phyloP scores from a whole-genome alignment of 2,113 vertebrate genomes.

The Gymnocephalus cernua region DNA sequence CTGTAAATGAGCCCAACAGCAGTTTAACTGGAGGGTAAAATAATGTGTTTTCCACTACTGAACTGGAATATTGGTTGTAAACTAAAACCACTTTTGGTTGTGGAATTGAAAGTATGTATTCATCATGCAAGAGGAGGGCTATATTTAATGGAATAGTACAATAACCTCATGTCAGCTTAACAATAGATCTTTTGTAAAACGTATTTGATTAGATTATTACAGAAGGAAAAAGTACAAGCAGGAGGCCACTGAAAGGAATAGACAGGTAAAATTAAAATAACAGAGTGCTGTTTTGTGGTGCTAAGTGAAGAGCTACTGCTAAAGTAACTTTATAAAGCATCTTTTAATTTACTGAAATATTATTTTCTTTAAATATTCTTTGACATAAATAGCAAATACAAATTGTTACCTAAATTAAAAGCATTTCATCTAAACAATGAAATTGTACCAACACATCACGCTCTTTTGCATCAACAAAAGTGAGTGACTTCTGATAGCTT shows the following conservation, averaged over 20 bases:
- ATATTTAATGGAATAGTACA: not conserved
- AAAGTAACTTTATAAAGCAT: no score
- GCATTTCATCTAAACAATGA: no score
- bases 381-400: no score
- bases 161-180: not conserved
- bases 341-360: no score
- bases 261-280: not conserved
- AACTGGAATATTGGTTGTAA: not conserved
- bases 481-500: no score
- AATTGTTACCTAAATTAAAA: no score
- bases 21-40: conserved; percentile 2
- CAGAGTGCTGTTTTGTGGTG: not conserved
- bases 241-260: not conserved
- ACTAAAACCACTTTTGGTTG: not conserved
- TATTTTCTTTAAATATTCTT: no score
- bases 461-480: no score
- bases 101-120: not conserved
- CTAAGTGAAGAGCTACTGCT: not conserved
- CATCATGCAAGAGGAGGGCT: not conserved
- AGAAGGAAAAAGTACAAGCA: not conserved
- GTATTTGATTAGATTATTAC: not conserved
- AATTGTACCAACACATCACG: no score
- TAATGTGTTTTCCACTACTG: not conserved
- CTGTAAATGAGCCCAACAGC: not conserved
- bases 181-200: not conserved